Conservation (phyloP, 2,797 vertebrate species). For the Halcyon smyrnensis region DNA sequence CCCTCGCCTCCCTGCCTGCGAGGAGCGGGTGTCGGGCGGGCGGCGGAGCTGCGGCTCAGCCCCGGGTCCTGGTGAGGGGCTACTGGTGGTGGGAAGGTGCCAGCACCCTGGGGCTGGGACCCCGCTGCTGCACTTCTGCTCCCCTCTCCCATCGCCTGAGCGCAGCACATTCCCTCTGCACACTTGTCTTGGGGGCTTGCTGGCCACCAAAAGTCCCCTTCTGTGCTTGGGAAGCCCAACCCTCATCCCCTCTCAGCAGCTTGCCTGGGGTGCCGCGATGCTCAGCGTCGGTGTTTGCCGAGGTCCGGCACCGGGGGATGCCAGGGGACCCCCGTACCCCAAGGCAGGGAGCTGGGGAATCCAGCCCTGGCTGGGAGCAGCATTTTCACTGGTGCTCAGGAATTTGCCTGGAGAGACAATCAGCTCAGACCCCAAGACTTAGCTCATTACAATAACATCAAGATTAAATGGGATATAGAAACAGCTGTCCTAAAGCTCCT, state of each 20-base stretch:
- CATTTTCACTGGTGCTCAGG: background rate
- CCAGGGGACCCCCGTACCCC: fast-evolving
- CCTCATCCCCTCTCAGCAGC: fast-evolving
- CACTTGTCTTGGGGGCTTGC: background rate
- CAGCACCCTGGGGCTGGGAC: background rate
- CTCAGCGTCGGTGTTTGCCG: fast-evolving
- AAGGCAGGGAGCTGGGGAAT: background rate
- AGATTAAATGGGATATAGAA: constrained; percentile 69
- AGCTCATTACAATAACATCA: constrained; percentile 68
- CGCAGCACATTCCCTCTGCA: background rate
- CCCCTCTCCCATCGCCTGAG: background rate
- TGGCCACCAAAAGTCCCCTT: background rate
- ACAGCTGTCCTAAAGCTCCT: constrained; percentile 73
- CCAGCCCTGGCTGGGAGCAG: background rate
- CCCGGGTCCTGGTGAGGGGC: background rate
- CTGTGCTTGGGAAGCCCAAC: background rate
- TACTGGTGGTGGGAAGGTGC: background rate
- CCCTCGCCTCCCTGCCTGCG: background rate
- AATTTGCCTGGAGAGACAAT: constrained; percentile 41
- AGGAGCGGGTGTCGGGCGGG: fast-evolving
- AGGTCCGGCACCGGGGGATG: fast-evolving
- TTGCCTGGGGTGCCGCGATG: fast-evolving
- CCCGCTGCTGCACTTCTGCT: background rate
- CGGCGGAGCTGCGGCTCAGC: background rate
- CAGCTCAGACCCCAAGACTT: constrained; percentile 35